Base-by-base conservation (phyloP, 2,113 vertebrate species). In the Daphoenositta chrysoptera region DNA sequence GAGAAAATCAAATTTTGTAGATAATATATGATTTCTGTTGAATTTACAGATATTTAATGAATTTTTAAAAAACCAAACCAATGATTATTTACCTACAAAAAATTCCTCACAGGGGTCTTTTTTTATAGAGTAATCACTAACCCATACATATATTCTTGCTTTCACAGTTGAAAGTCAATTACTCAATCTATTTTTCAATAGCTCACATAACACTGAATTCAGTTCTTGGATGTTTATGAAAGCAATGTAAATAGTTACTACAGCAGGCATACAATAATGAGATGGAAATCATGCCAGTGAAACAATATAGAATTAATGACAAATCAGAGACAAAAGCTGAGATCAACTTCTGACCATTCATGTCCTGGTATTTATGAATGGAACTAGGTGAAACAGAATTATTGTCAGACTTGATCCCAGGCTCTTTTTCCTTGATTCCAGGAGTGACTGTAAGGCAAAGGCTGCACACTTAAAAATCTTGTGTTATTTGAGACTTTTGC, bases 41-140 rank as follows among this genome's bases (percentile, higher is more conserved):
- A 77, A 83, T 83, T 80, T 69, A 73, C 11, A 37, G 0, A 14
- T 28, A 56, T 4, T 47, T 75, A 28, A 79, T 30, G 4, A n/a
- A 3, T 22, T 88, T 63, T 30, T 1, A 3, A 8, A 45, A 47
- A 44, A 9, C 0, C 26, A 45, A 53, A 47, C 7, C 15, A 15
- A 21, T 27, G 58, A 4, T 5, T 51, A 15, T 51, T 70, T 57
- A 23, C 1, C 9, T 66, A 58, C 40, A 60, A 37, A 87, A 81
- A 75, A 68, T 9, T 76, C 23, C 17, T 78, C 33, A 26, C 7
- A 42, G 33, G 39, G 4, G 1, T 3, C 2, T 31, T 64, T 90
- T 71, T 58, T 56, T 4, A 68, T 18, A 80, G 31, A 51, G 21
- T 39, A 83, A 73, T 83, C 24, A n/a, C 48, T 65, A 82, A 75